These are phyloP conservation scores for Mechanitis messenoides DNA, from an alignment of 2,888 invertebrate genomes.

Conservation along the genomic window DNA sequence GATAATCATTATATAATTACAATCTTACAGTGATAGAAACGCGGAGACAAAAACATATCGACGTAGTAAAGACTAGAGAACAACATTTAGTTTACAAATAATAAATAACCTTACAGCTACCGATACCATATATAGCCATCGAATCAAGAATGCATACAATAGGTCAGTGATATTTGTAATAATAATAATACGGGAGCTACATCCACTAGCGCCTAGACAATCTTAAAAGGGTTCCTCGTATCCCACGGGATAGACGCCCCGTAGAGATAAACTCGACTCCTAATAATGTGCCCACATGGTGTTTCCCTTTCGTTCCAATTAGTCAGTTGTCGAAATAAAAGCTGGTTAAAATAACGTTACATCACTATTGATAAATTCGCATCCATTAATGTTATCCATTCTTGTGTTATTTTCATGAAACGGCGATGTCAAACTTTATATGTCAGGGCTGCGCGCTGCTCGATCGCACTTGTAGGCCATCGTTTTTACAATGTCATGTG, in stretches of 20 bases:
- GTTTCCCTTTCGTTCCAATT: constrained; percentile 57
- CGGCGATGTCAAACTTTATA: constrained; percentile 65
- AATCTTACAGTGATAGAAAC: background rate
- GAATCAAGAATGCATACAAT: background rate
- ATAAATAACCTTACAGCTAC: too few relatives aligned
- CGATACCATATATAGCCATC: too few relatives aligned
- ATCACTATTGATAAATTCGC: constrained; percentile 9
- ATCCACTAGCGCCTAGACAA: constrained; percentile 29
- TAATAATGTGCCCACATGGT: constrained; percentile 69
- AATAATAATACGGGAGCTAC: constrained; percentile 26
- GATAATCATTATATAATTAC: constrained; percentile 7
- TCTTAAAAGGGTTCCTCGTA: constrained; percentile 57
- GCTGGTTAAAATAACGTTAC: constrained; percentile 15
- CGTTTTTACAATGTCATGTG: constrained; percentile 74
- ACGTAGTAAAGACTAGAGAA: too few relatives aligned
- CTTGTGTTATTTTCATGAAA: constrained; percentile 18
- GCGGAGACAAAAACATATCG: too few relatives aligned
- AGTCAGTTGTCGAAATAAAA: constrained; percentile 32
- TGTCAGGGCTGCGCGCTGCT: constrained; percentile 68
- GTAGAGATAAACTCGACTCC: constrained; percentile 59
- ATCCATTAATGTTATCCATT: constrained; percentile 3
- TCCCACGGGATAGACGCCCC: constrained; percentile 72
- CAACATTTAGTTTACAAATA: too few relatives aligned
- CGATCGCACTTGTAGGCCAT: constrained; percentile 75
- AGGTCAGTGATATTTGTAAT: constrained; percentile 9